These are phyloP conservation scores for Platichthys flesus DNA, from an alignment of 2,113 vertebrate species.

Conservation along the genomic window DNA sequence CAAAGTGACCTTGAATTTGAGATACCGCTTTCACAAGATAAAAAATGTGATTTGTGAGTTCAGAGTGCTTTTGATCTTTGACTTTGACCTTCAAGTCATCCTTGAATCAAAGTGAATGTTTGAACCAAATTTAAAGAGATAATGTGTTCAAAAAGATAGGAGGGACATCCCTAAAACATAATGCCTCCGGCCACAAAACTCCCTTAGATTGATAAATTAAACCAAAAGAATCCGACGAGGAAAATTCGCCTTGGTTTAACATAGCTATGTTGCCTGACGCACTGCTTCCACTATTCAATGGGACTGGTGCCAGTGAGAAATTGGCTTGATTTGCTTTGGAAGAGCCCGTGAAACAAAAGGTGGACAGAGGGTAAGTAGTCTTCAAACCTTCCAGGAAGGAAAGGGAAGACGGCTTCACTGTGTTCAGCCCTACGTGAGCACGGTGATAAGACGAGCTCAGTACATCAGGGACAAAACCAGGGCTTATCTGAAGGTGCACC, in stretches of 20 bases:
- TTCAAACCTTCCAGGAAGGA: slow-evolving; percentile 27
- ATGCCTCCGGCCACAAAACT: neutral
- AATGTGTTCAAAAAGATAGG: too few species aligned
- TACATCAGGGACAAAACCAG: slow-evolving; percentile 49
- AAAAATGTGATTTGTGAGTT: too few species aligned
- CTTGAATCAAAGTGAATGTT: too few species aligned
- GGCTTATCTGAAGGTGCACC: slow-evolving; percentile 47
- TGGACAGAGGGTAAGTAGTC: slow-evolving; percentile 38
- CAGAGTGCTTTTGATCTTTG: too few species aligned
- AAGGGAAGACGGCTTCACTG: slow-evolving; percentile 35
- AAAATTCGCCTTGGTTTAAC: neutral
- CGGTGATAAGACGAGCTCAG: slow-evolving; percentile 35
- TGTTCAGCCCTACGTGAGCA: slow-evolving; percentile 11
- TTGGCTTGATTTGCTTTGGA: slow-evolving; percentile 15
- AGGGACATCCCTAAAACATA: too few species aligned
- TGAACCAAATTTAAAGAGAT: too few species aligned
- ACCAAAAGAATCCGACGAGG: neutral
- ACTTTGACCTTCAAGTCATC: too few species aligned
- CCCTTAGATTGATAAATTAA: neutral
- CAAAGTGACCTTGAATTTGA: too few species aligned
- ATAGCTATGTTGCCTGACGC: neutral
- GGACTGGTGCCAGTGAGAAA: slow-evolving; percentile 28
- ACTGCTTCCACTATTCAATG: neutral
- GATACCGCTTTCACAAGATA: too few species aligned
- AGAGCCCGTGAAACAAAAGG: slow-evolving; percentile 8